These are phyloP conservation scores for Tenthredo scrophulariae DNA, from an alignment of 2,888 invertebrate species.

Conservation along the genomic window DNA sequence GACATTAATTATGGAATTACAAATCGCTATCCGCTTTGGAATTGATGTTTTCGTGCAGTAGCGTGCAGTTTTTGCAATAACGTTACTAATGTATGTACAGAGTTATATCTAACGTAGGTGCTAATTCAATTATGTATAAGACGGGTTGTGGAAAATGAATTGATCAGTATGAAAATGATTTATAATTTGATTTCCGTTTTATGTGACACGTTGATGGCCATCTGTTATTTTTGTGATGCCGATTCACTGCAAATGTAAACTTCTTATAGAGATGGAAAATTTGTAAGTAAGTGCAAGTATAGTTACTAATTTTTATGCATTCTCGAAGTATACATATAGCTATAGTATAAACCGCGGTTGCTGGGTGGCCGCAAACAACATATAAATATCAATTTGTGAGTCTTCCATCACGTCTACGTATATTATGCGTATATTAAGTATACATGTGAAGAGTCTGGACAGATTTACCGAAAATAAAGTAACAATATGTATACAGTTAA, in stretches of 20 bases:
- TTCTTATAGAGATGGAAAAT: neutral
- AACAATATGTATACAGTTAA: neutral
- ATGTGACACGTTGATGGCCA: neutral
- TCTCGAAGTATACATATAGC: neutral
- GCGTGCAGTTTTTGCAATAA: slow-evolving; percentile 11
- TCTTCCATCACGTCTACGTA: neutral
- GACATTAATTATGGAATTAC: slow-evolving; percentile 12
- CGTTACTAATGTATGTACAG: neutral
- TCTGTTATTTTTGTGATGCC: neutral
- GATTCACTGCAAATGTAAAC: neutral
- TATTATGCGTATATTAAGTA: slow-evolving; percentile 12
- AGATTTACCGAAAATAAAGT: neutral
- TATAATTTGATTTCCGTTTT: neutral
- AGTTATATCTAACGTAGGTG: neutral
- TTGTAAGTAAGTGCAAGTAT: neutral
- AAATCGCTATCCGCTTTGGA: neutral
- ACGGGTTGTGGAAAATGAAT: neutral
- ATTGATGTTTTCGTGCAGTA: neutral
- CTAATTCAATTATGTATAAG: neutral
- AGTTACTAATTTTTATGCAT: neutral
- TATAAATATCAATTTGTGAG: slow-evolving; percentile 11
- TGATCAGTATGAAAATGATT: neutral
- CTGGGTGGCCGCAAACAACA: slow-evolving; percentile 8
- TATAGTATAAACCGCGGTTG: neutral
- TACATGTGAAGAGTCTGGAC: neutral